A percentile compares a stretch with the other conserved stretches of the same genome.
phyloP scores from a whole-genome alignment of 2,797 vertebrate genomes.

The Artibeus jamaicensis region DNA sequence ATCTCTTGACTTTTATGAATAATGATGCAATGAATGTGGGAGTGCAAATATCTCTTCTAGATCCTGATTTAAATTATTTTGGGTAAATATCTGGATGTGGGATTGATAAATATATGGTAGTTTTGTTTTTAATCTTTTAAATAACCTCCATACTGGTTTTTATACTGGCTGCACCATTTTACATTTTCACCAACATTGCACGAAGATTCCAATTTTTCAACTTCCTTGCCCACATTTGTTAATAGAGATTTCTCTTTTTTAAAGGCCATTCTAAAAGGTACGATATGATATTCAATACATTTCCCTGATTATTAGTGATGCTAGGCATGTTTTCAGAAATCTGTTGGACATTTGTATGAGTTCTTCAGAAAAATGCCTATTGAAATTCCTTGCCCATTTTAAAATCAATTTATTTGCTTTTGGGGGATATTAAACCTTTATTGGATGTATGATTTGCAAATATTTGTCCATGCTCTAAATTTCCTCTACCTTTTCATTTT shows the following conservation, averaged over 20 bases:
- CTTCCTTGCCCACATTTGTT: background rate
- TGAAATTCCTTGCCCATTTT: background rate
- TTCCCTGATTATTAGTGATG: background rate
- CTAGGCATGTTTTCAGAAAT: background rate
- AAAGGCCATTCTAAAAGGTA: background rate
- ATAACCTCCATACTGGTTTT: background rate
- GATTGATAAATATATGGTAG: background rate
- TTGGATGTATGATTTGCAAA: background rate
- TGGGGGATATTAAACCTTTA: background rate
- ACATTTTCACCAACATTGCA: background rate
- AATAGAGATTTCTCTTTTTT: background rate
- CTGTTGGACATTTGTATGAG: background rate
- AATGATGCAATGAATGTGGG: background rate
- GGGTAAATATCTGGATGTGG: background rate
- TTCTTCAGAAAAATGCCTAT: background rate
- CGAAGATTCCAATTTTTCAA: background rate
- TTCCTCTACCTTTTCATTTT: background rate
- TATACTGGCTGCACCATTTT: background rate
- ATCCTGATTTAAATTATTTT: conserved; percentile 5
- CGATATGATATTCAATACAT: background rate
- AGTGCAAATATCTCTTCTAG: background rate
- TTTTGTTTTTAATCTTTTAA: background rate
- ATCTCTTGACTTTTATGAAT: background rate
- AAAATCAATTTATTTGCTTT: background rate
- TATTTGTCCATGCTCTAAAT: background rate